These are phyloP conservation scores for Epinotia brunnichana DNA, from an alignment of 2,888 invertebrate genomes.

Conservation along the genomic window DNA sequence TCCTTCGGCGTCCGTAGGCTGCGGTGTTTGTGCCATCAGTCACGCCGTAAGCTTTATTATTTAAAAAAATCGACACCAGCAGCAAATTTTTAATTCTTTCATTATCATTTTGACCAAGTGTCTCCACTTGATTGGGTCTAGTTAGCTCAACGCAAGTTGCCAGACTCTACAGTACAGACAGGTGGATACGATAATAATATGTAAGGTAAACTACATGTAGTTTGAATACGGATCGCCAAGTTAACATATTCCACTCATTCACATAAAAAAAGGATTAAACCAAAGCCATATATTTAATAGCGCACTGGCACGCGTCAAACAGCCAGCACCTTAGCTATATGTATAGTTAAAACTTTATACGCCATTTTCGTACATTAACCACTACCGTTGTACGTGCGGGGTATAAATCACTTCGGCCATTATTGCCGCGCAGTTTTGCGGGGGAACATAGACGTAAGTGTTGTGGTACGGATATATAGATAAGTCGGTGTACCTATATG, in stretches of 20 bases:
- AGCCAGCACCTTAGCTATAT: background rate
- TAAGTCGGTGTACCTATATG: background rate
- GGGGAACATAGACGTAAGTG: background rate
- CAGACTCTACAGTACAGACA: too few relatives aligned
- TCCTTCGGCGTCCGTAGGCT: too few relatives aligned
- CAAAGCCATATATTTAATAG: background rate
- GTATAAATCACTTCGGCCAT: slow-evolving; percentile 8
- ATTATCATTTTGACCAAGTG: too few relatives aligned
- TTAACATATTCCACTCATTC: background rate
- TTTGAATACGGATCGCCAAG: too few relatives aligned
- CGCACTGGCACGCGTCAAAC: background rate
- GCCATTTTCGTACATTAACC: slow-evolving; percentile 15
- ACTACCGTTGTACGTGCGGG: slow-evolving; percentile 13
- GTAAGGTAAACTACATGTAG: too few relatives aligned
- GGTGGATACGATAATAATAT: too few relatives aligned
- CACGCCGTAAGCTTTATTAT: too few relatives aligned
- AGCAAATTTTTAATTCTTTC: too few relatives aligned
- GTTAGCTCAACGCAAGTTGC: too few relatives aligned
- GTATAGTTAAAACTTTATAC: slow-evolving; percentile 24
- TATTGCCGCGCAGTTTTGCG: background rate
- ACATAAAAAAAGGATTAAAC: background rate
- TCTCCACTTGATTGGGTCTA: too few relatives aligned
- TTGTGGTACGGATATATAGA: background rate
- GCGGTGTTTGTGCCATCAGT: too few relatives aligned
- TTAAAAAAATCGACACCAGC: too few relatives aligned